A percentile compares a stretch with the other conserved stretches of the same genome.
phyloP scores from a whole-genome alignment of 1,140 invertebrate genomes.

The Ceratitis capitata region DNA sequence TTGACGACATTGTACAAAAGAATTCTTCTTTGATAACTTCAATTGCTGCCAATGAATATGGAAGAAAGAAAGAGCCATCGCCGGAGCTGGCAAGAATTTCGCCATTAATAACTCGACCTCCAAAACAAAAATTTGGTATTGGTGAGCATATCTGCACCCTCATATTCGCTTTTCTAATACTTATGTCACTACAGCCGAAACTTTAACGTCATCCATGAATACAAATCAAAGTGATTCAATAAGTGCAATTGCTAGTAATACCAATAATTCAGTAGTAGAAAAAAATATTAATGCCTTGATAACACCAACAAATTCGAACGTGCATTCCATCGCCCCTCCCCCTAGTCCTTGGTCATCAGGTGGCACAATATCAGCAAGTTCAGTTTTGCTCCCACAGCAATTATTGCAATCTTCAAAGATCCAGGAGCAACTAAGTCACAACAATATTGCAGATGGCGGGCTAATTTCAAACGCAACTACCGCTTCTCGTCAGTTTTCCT shows the following conservation, averaged over 20 bases:
- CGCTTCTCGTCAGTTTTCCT: neutral
- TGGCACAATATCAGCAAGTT: conserved; percentile 56
- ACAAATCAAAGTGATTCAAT: neutral
- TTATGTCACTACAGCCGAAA: neutral
- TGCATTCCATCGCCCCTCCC: conserved; percentile 27
- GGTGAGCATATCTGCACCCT: neutral
- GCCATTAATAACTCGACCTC: conserved; percentile 80
- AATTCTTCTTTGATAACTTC: neutral
- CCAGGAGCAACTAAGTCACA: neutral
- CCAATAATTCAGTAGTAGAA: neutral
- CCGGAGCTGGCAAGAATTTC: conserved; percentile 84
- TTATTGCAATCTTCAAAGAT: conserved; percentile 50
- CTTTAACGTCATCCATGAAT: neutral
- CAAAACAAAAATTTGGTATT: conserved; percentile 69
- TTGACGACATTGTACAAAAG: conserved; percentile 39
- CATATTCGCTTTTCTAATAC: neutral
- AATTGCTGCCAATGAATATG: neutral
- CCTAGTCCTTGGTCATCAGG: conserved; percentile 48
- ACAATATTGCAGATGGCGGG: neutral
- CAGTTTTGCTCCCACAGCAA: conserved; percentile 59
- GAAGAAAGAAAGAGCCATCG: conserved; percentile 70
- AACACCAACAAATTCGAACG: neutral
- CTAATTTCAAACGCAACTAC: neutral
- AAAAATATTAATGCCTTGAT: neutral
- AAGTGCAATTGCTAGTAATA: neutral